Percentiles rank a stretch among this genome's conserved stretches.
phyloP scores from a whole-genome alignment of 2,113 vertebrate genomes.

The Laticauda colubrina region DNA sequence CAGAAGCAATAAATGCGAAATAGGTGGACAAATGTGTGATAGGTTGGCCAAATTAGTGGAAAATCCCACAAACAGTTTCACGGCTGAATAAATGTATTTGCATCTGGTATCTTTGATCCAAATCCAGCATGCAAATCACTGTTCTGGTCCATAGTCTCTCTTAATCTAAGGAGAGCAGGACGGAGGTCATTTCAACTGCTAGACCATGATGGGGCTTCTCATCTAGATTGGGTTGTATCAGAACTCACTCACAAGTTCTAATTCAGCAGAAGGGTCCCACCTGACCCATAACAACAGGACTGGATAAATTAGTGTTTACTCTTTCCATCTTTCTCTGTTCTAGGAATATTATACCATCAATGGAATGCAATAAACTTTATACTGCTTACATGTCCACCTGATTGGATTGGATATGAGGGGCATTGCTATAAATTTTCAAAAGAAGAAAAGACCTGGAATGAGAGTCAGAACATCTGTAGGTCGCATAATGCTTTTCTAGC shows the following conservation, averaged over 20 bases:
- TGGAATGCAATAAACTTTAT: accelerated
- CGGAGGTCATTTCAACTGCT: not conserved
- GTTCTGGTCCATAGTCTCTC: not conserved
- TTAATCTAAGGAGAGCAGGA: not conserved
- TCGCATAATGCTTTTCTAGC: not conserved
- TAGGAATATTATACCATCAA: accelerated
- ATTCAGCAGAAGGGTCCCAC: not conserved
- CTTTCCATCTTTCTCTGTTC: not conserved
- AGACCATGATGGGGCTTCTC: not conserved
- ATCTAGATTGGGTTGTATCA: not conserved
- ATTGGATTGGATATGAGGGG: not conserved
- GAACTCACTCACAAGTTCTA: not conserved
- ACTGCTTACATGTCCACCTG: not conserved
- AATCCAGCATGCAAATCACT: not conserved
- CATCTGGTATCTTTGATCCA: not conserved
- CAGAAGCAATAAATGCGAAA: no score
- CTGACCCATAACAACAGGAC: not conserved
- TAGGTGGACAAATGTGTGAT: no score
- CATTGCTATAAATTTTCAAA: not conserved
- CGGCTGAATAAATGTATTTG: no score
- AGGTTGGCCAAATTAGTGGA: no score
- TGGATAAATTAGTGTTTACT: not conserved
- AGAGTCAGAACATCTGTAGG: not conserved
- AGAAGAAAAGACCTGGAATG: not conserved
- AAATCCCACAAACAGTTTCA: no score